Evolutionary conservation across 35 echinoderm and acorn worm species (phyloP).

Genomic region (Diadema setosum): DNA sequence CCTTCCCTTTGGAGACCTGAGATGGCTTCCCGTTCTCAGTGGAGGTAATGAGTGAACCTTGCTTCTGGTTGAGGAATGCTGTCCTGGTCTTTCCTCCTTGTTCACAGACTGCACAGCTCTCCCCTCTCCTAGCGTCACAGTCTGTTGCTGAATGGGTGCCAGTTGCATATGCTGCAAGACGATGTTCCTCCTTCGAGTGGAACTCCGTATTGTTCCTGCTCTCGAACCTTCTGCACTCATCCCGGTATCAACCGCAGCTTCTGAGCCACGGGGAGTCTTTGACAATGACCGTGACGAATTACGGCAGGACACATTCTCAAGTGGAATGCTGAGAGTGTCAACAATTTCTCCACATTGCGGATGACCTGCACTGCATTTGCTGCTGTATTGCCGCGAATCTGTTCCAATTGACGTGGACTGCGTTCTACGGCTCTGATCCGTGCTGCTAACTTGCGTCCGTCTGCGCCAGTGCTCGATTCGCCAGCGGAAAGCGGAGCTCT

Average conservation of each 20-base stretch:
- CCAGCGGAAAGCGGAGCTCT: background rate
- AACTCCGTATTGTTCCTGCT: background rate
- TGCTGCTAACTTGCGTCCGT: background rate
- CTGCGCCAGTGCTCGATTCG: background rate
- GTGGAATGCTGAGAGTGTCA: background rate
- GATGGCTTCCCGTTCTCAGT: too few species aligned
- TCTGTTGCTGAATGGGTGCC: background rate
- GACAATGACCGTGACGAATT: background rate
- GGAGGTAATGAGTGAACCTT: too few species aligned
- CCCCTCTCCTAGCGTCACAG: too few species aligned
- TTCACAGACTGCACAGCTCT: too few species aligned
- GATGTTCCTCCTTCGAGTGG: constrained; percentile 4
- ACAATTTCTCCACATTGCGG: background rate
- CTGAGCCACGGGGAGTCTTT: background rate
- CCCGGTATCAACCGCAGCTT: background rate
- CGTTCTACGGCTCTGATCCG: background rate
- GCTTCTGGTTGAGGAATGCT: too few species aligned
- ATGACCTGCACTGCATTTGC: background rate
- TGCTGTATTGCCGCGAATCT: background rate
- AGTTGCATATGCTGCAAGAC: constrained; percentile 1
- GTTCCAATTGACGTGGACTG: background rate
- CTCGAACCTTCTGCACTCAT: background rate
- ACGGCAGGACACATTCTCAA: background rate
- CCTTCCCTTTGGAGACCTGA: too few species aligned
- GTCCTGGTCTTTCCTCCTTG: too few species aligned